These are phyloP conservation scores for Nixonia krombeini DNA, from an alignment of 1,140 invertebrate species.

Conservation along the genomic window DNA sequence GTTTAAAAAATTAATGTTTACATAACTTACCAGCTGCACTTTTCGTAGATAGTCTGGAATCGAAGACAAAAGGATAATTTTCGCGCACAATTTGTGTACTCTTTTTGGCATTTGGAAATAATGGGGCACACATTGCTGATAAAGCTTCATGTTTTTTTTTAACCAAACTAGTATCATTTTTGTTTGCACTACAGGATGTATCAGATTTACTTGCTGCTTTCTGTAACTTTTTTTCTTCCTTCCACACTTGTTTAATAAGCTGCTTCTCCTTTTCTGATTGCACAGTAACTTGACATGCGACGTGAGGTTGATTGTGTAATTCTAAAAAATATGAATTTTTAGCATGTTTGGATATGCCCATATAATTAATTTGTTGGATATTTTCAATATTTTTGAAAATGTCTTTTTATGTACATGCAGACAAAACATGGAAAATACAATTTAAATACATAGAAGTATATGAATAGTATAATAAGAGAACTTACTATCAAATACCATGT, in stretches of 20 bases:
- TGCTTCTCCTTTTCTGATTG: conserved; percentile 88
- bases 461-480: no score
- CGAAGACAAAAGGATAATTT: conserved; percentile 89
- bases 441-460: no score
- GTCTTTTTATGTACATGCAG: no score
- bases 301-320: conserved; percentile 69
- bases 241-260: conserved; percentile 85
- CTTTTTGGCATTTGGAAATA: conserved; percentile 58
- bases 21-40: conserved; percentile 77
- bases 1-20: no score
- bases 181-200: conserved; percentile 72
- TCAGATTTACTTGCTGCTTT: conserved; percentile 75
- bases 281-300: conserved; percentile 83
- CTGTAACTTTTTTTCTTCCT: conserved; percentile 88
- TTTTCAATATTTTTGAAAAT: no score
- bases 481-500: conserved; percentile 50
- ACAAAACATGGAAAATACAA: no score
- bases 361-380: no score
- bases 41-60: conserved; percentile 80
- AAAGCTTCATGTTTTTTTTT: conserved; percentile 70
- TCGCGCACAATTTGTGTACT: conserved; percentile 68
- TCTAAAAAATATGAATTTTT: conserved; percentile 15
- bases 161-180: conserved; percentile 69
- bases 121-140: conserved; percentile 59
- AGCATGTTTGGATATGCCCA: conserved; percentile 62